Percentiles rank a stretch among this genome's conserved stretches.
Conservation (phyloP, 1,140 invertebrate genomes). For the Ceratina calcarata region DNA sequence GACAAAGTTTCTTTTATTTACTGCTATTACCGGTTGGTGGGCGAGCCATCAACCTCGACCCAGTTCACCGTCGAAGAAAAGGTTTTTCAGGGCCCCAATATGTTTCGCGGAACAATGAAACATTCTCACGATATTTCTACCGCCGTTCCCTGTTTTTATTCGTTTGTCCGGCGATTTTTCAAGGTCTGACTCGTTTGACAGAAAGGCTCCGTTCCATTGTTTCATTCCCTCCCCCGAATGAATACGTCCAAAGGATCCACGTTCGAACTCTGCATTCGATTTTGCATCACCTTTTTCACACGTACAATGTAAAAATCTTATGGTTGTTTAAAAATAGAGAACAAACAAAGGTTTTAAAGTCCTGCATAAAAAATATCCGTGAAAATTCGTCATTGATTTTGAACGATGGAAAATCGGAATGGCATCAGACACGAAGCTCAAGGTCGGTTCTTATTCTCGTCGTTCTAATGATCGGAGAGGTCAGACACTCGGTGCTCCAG, state of each 20-base stretch:
- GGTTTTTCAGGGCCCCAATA: constrained; percentile 19
- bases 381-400: not conserved
- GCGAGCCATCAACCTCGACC: constrained; percentile 31
- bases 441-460: not conserved
- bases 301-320: too few species aligned
- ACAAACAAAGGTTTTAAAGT: too few species aligned
- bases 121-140: not conserved
- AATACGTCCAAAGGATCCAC: not conserved
- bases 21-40: not conserved
- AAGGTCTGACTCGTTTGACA: constrained; percentile 12
- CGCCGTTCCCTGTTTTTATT: too few species aligned
- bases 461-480: not conserved
- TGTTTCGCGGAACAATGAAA: constrained; percentile 16
- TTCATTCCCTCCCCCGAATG: not conserved
- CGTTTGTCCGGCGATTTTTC: constrained; percentile 11
- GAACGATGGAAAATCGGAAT: not conserved
- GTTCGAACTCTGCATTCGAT: too few species aligned
- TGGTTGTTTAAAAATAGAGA: too few species aligned
- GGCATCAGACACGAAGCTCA: not conserved
- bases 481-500: not conserved
- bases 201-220: not conserved
- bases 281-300: too few species aligned
- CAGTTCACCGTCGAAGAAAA: not conserved
- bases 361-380: too few species aligned
- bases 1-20: constrained; percentile 5